Evolutionary conservation across 2,113 vertebrate species (phyloP), one percentile per base, ranked within the genome.

Genomic region (Hiodon alosoides): DNA sequence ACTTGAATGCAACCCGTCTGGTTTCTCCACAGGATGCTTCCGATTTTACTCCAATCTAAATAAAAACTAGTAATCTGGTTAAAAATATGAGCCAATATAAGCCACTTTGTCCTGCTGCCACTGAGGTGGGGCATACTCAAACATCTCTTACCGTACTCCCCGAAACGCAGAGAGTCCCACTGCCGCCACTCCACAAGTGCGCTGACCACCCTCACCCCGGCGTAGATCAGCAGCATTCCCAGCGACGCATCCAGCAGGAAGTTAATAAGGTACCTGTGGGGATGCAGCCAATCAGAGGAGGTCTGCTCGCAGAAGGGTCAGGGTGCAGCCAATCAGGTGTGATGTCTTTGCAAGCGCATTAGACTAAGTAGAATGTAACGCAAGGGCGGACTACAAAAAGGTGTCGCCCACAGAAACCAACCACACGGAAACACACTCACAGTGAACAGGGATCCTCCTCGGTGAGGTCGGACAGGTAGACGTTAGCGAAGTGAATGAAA

Each of bases 401-500:
- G 47, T 31, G 8, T 50, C 31, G 64, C 59, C 61, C 5, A 51
- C 73, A 14, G 14, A 72, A 31, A 7, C 10, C 31, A 13, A 13
- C n/a, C 3, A 72, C 65, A 57, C 8, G 67, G 61, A 7, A 67
- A 16, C 70, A 50, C 67, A 94, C 96, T 97, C 85, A 99, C 97
- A 99, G 89, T 80, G 97, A 98, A 83, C 97, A 99, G 51, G 97
- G 97, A 86, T 99, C 97, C 86, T 98, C 94, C 89, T 93, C 94
- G 14, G 95, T 97, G 79, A 98, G 94, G 84, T 93, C 95, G 66
- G 97, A 98, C 86, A 99, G 89, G 89, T 98, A 99, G 72, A 99
- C 95, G 64, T 99, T 99, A 79, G 97, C 96, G 75, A 99, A 99
- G 87, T 99, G 97, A 86, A 99, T 99, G 85, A 99, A 99, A 55